Evolutionary conservation across 2,113 vertebrate genomes (phyloP), one percentile per base, ranked within the genome.

Genomic region (Ameiurus melas): DNA sequence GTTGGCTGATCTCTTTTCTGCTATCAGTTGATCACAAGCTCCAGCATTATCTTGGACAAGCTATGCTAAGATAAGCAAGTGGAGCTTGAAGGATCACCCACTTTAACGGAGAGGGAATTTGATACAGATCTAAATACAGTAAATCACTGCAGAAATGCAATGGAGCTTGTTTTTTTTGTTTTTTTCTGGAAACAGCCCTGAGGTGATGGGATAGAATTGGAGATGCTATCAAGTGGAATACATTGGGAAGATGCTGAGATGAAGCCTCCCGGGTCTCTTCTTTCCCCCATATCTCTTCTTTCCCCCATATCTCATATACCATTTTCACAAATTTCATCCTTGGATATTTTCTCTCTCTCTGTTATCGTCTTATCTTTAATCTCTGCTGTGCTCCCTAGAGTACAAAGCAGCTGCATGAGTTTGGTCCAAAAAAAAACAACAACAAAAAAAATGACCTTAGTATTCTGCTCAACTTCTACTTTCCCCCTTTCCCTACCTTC

Each of bases 101-200:
- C 70, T 30, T 89, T 83, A 66, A 36, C 5, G 5, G 83, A 47
- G 73, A 30, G 84, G 62, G 53, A 53, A 83, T n/a, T n/a, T 75
- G 90, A 91, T 78, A 55, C 27, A 17, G 60, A 89, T 89, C 88
- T 91, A 33, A 91, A 89, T 86, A 73, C 86, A 89, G 87, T 85
- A 79, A 79, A 85, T 88, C 71, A 85, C 83, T 79, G 62, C 47
- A 70, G 58, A 47, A 36, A 70, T 62, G 30, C 71, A 88, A 30
- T 14, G 20, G 43, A 78, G 87, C 57, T 33, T 14, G 10, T 33
- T 82, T 30, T 60, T 16, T 83, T 27, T 70, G n/a, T n/a, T n/a
- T 30, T 60, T 8, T 83, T 27, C 80, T 22, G 36, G 80, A 27
- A 60, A 83, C 36, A 30, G 36, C 83, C 83, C 73, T 16, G 83